Percentiles rank a stretch among this genome's conserved stretches.
These are phyloP conservation scores for Agriopis leucophaearia DNA, from an alignment of 2,888 invertebrate genomes.

Conservation along the genomic window DNA sequence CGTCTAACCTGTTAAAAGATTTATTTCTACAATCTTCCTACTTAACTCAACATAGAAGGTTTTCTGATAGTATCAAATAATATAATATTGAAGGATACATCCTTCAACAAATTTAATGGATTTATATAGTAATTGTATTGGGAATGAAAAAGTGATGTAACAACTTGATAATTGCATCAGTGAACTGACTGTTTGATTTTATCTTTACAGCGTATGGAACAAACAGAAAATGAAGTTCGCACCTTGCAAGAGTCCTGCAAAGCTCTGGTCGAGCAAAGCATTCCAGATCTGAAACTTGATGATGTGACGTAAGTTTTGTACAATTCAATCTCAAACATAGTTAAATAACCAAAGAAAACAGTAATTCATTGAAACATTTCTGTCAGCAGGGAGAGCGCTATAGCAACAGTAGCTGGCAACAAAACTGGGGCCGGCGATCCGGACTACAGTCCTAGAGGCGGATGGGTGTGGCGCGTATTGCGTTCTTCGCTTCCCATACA, in stretches of 20 bases:
- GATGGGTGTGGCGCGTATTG: constrained; percentile 91
- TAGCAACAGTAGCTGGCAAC: constrained; percentile 69
- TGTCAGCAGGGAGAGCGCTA: constrained; percentile 62
- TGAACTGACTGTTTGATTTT: too few relatives aligned
- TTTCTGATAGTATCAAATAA: too few relatives aligned
- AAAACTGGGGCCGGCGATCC: constrained; percentile 87
- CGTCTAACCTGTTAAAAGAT: too few relatives aligned
- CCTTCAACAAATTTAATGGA: too few relatives aligned
- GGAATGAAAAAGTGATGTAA: too few relatives aligned
- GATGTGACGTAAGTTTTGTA: constrained; percentile 70
- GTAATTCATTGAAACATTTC: constrained; percentile 27
- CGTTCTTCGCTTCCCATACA: constrained; percentile 93
- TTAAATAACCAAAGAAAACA: neutral
- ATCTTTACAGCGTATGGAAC: constrained; percentile 86
- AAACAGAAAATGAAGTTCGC: constrained; percentile 90
- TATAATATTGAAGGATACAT: too few relatives aligned
- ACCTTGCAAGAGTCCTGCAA: constrained; percentile 90
- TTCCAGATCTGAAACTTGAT: constrained; percentile 78
- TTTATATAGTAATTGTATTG: too few relatives aligned
- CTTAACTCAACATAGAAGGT: too few relatives aligned
- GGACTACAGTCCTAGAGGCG: constrained; percentile 82
- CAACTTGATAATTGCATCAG: too few relatives aligned
- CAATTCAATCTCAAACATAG: neutral
- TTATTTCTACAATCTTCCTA: too few relatives aligned
- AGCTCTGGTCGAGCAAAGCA: constrained; percentile 81